Percentiles rank a stretch among this genome's conserved stretches.
Evolutionary conservation across 2,797 vertebrate species (phyloP).

Genomic region (Hafferia zeledoni): DNA sequence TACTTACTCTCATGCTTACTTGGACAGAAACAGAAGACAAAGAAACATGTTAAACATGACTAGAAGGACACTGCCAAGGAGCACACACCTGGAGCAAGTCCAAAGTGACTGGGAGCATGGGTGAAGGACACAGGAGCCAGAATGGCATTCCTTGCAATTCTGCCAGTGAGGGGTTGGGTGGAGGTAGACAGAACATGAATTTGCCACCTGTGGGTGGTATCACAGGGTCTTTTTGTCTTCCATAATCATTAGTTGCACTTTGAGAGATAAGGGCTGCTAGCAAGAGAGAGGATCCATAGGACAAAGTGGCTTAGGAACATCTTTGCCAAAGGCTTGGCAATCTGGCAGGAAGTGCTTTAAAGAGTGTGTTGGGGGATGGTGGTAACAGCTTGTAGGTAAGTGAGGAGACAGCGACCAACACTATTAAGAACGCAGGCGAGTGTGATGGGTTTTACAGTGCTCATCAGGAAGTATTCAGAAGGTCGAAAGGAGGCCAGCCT

Average conservation of each 20-base stretch:
- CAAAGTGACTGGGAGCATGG: not conserved
- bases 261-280: not conserved
- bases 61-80: not conserved
- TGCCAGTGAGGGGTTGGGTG: not conserved
- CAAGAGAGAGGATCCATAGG: not conserved
- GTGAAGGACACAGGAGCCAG: not conserved
- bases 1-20: not conserved
- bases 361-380: not conserved
- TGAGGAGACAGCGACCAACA: not conserved
- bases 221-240: not conserved
- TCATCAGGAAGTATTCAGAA: not conserved
- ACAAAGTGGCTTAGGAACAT: not conserved
- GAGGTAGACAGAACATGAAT: not conserved
- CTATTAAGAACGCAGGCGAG: not conserved
- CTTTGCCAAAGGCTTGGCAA: not conserved
- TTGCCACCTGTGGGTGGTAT: not conserved
- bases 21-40: not conserved
- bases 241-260: rapidly evolving
- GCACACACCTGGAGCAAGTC: not conserved
- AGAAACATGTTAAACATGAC: not conserved
- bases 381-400: not conserved
- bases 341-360: not conserved
- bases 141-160: not conserved
- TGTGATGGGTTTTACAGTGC: not conserved
- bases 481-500: not conserved